Percentiles rank a stretch among this genome's conserved stretches.
Conservation (phyloP, 2,888 invertebrate species). For the Rotaria sp. region DNA sequence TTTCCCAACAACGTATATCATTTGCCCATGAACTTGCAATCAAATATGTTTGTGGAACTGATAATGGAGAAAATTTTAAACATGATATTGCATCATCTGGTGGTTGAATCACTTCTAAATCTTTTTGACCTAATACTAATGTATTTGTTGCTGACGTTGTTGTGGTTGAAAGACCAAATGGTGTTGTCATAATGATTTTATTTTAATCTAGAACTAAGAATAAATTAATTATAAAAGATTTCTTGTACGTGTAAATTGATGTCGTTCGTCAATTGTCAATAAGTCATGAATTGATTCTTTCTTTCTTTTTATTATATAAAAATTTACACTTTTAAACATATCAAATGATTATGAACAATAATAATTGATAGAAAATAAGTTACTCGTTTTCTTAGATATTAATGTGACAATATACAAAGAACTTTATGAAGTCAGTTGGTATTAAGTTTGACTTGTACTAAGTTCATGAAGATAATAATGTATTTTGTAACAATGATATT, state of each 20-base stretch:
- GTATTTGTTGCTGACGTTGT: not conserved
- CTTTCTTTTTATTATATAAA: not conserved
- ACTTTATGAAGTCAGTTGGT: too few relatives aligned
- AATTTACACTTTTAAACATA: too few relatives aligned
- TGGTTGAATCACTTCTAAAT: conserved; percentile 82
- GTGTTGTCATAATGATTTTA: not conserved
- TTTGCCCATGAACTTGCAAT: conserved; percentile 63
- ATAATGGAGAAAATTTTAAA: conserved; percentile 82
- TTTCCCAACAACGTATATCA: conserved; percentile 56
- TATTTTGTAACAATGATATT: too few relatives aligned
- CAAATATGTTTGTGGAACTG: conserved; percentile 70
- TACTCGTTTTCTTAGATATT: too few relatives aligned
- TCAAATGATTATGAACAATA: too few relatives aligned
- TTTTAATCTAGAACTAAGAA: not conserved
- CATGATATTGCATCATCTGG: conserved; percentile 93
- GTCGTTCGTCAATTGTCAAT: not conserved
- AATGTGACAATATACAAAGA: too few relatives aligned
- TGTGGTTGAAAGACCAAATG: not conserved
- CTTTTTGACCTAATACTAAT: conserved; percentile 56
- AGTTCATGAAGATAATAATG: too few relatives aligned
- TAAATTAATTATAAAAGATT: not conserved
- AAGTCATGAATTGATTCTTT: not conserved
- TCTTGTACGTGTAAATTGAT: not conserved
- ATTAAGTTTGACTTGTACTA: too few relatives aligned
- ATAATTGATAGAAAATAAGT: too few relatives aligned